These are phyloP conservation scores for Sitophilus oryzae DNA, from an alignment of 1,140 invertebrate species.

Conservation along the genomic window DNA sequence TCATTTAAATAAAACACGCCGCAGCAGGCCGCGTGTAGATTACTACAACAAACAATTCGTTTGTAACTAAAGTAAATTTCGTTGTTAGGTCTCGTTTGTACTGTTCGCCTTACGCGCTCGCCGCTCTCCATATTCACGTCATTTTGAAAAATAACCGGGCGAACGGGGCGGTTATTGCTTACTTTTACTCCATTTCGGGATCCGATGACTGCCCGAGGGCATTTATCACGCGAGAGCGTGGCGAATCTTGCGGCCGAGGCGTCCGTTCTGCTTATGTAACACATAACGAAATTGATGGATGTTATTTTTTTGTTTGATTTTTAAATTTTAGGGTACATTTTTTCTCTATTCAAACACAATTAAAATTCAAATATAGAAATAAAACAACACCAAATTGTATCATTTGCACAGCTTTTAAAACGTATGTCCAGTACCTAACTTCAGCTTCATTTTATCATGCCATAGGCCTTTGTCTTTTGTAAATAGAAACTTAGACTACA, in stretches of 20 bases:
- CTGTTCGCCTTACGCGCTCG: neutral
- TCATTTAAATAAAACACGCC: conserved; percentile 20
- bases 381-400: too few relatives aligned
- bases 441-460: too few relatives aligned
- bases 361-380: too few relatives aligned
- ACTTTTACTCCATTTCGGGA: conserved; percentile 10
- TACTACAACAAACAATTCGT: conserved; percentile 25
- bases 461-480: too few relatives aligned
- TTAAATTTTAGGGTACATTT: too few relatives aligned
- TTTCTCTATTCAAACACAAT: too few relatives aligned
- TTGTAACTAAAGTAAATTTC: conserved; percentile 25
- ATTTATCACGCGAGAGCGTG: conserved; percentile 1
- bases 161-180: conserved; percentile 16
- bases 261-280: neutral
- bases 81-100: neutral
- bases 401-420: too few relatives aligned
- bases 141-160: conserved; percentile 22
- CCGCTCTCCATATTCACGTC: conserved; percentile 19
- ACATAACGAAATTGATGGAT: neutral
- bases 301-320: too few relatives aligned
- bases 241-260: too few relatives aligned
- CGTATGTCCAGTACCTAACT: too few relatives aligned
- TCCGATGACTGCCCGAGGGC: neutral
- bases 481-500: too few relatives aligned
- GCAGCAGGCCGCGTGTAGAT: conserved; percentile 10